These are phyloP conservation scores for Meganola albula DNA, from an alignment of 2,888 invertebrate species.

Conservation along the genomic window DNA sequence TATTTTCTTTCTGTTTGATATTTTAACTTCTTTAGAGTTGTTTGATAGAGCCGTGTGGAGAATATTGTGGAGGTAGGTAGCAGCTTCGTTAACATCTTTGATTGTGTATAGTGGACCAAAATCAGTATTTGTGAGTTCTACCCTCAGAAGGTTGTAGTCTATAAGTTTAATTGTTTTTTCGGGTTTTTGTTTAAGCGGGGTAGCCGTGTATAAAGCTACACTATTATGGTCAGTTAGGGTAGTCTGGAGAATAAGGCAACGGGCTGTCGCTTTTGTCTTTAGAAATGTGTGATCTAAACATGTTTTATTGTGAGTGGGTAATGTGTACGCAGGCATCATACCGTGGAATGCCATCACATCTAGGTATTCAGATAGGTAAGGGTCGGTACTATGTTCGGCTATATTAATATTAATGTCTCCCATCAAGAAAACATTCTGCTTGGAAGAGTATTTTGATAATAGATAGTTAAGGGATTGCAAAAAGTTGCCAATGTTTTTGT, in stretches of 20 bases:
- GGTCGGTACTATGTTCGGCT: neutral
- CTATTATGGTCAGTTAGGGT: constrained; percentile 4
- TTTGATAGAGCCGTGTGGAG: neutral
- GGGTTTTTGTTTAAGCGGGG: constrained; percentile 1
- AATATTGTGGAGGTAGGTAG: neutral
- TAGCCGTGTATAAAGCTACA: constrained; percentile 1
- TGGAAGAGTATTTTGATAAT: neutral
- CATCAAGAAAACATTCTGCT: neutral
- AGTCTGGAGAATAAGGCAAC: constrained; percentile 3
- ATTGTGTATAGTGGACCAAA: constrained; percentile 2
- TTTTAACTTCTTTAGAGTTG: constrained; percentile 2
- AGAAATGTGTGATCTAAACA: constrained; percentile 5
- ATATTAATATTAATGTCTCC: neutral
- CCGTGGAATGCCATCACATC: constrained; percentile 7
- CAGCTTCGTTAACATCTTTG: constrained; percentile 1
- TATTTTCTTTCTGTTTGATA: constrained; percentile 1
- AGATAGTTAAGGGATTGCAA: neutral
- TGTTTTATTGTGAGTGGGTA: constrained; percentile 4
- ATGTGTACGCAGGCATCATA: constrained; percentile 5
- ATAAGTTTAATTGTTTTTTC: neutral
- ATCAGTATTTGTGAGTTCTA: neutral
- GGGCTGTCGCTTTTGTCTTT: constrained; percentile 2
- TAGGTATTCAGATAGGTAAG: neutral
- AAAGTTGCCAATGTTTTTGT: neutral
- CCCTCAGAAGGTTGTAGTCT: neutral